Evolutionary conservation across 2,888 invertebrate species (phyloP).

Genomic region (Oligia latruncula): DNA sequence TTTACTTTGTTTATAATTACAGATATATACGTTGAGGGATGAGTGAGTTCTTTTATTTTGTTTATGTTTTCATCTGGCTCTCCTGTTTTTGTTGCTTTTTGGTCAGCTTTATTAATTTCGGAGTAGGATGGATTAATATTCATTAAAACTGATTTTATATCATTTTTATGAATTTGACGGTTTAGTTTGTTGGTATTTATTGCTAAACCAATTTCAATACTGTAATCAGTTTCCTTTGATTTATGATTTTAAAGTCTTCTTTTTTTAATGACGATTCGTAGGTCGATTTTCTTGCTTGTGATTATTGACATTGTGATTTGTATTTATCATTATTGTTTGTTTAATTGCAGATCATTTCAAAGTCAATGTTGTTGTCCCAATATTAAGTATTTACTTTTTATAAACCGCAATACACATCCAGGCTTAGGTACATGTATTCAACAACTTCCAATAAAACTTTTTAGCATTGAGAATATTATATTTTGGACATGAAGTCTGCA

Average conservation of each 20-base stretch:
- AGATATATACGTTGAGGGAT: constrained; percentile 47
- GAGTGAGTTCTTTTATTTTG: constrained; percentile 41
- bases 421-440: neutral
- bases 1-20: constrained; percentile 60
- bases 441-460: constrained; percentile 48
- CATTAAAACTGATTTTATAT: neutral
- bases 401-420: neutral
- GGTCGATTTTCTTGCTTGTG: neutral
- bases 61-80: constrained; percentile 21
- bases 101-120: neutral
- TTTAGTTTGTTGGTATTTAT: neutral
- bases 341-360: neutral
- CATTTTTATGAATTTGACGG: neutral
- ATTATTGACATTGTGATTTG: neutral
- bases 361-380: neutral
- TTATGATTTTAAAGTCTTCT: neutral
- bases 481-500: constrained; percentile 60
- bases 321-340: neutral
- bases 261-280: neutral
- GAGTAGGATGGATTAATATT: neutral
- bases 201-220: neutral
- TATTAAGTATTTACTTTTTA: neutral
- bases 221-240: neutral
- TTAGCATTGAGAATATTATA: constrained; percentile 55
- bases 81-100: constrained; percentile 4